phyloP scores from a whole-genome alignment of 2,113 vertebrate species.

The Pampusana beccarii region DNA sequence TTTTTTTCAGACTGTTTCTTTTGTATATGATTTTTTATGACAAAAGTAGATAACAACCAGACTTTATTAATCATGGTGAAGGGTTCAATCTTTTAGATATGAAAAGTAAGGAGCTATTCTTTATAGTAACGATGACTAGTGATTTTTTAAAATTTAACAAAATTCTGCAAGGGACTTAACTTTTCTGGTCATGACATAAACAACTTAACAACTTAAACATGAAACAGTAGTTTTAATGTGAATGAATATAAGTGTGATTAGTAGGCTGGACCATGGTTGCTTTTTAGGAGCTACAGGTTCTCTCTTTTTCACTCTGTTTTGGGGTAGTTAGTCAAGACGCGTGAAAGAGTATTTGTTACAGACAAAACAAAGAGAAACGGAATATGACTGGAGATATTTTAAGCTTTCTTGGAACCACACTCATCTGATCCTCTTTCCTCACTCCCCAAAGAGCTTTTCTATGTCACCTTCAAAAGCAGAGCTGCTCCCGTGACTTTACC shows the following conservation, averaged over 20 bases:
- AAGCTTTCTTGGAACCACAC: neutral
- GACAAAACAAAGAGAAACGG: neutral
- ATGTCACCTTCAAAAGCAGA: neutral
- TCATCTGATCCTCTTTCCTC: neutral
- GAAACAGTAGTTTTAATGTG: neutral
- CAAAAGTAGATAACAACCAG: slow-evolving; percentile 86
- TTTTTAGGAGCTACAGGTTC: neutral
- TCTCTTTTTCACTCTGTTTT: neutral
- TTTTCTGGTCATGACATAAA: neutral
- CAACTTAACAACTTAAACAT: neutral
- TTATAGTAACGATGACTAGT: slow-evolving; percentile 54
- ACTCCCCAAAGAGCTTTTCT: neutral
- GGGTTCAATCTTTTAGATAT: slow-evolving; percentile 72
- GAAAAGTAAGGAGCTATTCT: slow-evolving; percentile 69
- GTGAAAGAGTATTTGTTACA: neutral
- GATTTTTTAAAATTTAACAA: slow-evolving; percentile 35
- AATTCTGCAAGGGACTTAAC: slow-evolving; percentile 42
- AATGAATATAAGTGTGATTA: neutral
- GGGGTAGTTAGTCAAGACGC: neutral
- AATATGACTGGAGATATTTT: neutral
- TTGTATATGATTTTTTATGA: slow-evolving; percentile 84
- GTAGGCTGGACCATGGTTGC: neutral
- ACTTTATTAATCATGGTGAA: slow-evolving; percentile 88
- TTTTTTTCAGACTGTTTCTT: slow-evolving; percentile 78
- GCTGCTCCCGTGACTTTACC: neutral